These are phyloP conservation scores for Sisyra terminalis DNA, from an alignment of 2,888 invertebrate genomes.

Conservation along the genomic window DNA sequence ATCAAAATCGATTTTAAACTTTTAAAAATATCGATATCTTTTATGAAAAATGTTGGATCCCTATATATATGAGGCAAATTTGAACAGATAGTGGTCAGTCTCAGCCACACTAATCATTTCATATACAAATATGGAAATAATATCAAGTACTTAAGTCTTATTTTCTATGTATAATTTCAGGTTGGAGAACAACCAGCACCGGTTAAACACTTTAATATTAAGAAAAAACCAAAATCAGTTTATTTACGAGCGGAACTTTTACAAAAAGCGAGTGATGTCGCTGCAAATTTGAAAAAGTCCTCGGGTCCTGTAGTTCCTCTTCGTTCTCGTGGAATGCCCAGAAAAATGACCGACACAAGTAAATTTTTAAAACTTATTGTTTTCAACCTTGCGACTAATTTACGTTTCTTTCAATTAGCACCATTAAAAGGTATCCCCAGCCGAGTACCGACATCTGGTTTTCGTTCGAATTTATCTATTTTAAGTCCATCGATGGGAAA, in stretches of 20 bases:
- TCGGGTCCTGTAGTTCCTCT: slow-evolving; percentile 81
- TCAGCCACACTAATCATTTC: no score
- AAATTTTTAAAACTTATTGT: slow-evolving; percentile 19
- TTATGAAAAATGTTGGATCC: no score
- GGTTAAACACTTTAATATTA: slow-evolving; percentile 81
- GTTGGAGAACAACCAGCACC: slow-evolving; percentile 69
- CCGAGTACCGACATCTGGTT: slow-evolving; percentile 51
- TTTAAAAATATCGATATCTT: no score
- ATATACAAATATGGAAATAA: no score
- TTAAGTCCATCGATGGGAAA: slow-evolving; percentile 28
- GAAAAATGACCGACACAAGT: slow-evolving; percentile 96
- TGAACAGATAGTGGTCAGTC: no score
- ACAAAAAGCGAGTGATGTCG: slow-evolving; percentile 81
- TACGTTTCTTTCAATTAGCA: slow-evolving; percentile 38
- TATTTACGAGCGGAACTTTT: slow-evolving; percentile 75
- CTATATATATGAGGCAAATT: no score
- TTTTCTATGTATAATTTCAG: slow-evolving; percentile 22
- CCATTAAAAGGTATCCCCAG: slow-evolving; percentile 87
- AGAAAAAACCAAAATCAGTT: slow-evolving; percentile 89
- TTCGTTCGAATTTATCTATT: slow-evolving; percentile 30
- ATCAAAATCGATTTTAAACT: no score
- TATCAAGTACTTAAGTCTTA: slow-evolving; percentile 1
- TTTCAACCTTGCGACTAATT: not conserved
- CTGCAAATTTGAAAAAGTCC: slow-evolving; percentile 74
- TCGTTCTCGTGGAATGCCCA: slow-evolving; percentile 73